A percentile compares a stretch with the other conserved stretches of the same genome.
Conservation (phyloP, 2,797 vertebrate genomes). For the Gallirallus australis region DNA sequence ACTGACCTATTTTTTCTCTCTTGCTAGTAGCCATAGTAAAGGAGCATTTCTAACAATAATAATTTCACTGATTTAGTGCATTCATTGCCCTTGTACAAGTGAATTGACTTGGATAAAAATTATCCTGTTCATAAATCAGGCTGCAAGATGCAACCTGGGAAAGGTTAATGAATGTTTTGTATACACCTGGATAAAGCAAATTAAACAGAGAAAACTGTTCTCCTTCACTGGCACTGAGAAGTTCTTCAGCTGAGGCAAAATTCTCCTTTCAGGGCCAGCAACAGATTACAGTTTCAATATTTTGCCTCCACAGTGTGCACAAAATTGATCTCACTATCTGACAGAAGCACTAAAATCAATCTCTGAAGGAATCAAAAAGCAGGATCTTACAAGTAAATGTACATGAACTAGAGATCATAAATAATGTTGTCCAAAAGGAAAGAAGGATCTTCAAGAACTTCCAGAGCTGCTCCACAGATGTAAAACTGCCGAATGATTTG, state of each 20-base stretch:
- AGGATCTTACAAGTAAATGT: neutral
- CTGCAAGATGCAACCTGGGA: neutral
- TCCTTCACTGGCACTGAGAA: neutral
- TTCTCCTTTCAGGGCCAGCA: neutral
- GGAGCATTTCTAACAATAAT: neutral
- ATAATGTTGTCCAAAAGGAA: neutral
- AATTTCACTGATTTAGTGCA: neutral
- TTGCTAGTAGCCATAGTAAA: neutral
- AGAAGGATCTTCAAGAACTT: neutral
- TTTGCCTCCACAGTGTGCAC: neutral
- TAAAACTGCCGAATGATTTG: neutral
- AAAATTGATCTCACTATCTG: neutral
- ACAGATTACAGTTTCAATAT: neutral
- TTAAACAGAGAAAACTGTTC: neutral
- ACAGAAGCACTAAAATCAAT: neutral
- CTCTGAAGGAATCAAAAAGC: neutral
- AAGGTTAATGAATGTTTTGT: neutral
- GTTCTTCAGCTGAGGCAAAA: neutral
- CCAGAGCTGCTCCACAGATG: neutral
- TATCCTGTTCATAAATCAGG: neutral
- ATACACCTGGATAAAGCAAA: neutral
- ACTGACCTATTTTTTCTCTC: neutral
- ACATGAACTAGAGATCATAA: neutral
- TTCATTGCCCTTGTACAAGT: neutral
- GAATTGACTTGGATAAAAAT: neutral